phyloP scores from a whole-genome alignment of 2,888 invertebrate genomes.

The Pollenia labialis region DNA sequence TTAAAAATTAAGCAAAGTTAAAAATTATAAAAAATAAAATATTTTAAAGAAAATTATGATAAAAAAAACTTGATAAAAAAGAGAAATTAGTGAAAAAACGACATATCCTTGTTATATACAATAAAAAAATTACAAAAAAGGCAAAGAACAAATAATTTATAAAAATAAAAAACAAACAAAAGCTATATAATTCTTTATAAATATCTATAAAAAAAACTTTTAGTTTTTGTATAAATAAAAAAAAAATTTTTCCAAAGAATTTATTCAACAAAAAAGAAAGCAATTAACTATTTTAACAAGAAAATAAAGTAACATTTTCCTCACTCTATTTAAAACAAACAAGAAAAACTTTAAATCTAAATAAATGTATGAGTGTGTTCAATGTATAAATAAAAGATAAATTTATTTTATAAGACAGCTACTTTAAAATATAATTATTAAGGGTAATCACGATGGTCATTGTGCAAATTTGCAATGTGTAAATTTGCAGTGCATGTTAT shows the following conservation, averaged over 20 bases:
- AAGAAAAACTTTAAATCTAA: not conserved
- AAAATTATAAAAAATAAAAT: slow-evolving; percentile 13
- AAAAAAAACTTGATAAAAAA: slow-evolving; percentile 53
- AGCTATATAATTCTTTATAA: slow-evolving; percentile 57
- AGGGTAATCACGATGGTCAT: no score
- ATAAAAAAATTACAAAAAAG: slow-evolving; percentile 63
- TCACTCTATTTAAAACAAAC: slow-evolving; percentile 41
- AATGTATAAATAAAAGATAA: slow-evolving; percentile 55
- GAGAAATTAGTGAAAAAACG: slow-evolving; percentile 76
- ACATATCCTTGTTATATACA: slow-evolving; percentile 81
- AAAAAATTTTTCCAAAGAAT: slow-evolving; percentile 71
- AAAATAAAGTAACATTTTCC: slow-evolving; percentile 56
- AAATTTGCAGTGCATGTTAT: no score
- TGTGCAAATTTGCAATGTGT: no score
- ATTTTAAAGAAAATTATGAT: no score
- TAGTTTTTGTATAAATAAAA: slow-evolving; percentile 54
- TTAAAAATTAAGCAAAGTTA: slow-evolving; percentile 39
- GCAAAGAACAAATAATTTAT: slow-evolving; percentile 35
- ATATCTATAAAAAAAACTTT: slow-evolving; percentile 40
- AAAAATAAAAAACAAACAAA: slow-evolving; percentile 51
- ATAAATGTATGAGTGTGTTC: slow-evolving; percentile 70
- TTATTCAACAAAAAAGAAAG: slow-evolving; percentile 60
- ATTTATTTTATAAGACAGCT: slow-evolving; percentile 69
- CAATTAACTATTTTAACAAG: slow-evolving; percentile 70
- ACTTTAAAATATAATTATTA: slow-evolving; percentile 60